Evolutionary conservation across 2,888 invertebrate species (phyloP).

Genomic region (Hypomecis atomaria): DNA sequence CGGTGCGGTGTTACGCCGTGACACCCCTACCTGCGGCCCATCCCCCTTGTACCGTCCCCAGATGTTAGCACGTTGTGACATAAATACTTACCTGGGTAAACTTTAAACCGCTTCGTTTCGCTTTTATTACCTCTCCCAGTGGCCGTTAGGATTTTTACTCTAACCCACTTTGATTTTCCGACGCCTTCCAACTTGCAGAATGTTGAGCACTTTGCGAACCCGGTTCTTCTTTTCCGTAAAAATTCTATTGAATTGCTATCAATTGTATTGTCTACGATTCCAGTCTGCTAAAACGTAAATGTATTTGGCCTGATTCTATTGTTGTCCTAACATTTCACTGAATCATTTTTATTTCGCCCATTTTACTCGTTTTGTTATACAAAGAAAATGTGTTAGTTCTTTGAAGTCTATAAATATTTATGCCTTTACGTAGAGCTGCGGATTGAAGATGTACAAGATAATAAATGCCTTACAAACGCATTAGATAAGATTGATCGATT

Average conservation of each 20-base stretch:
- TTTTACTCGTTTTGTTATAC: constrained; percentile 31
- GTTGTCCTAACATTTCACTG: constrained; percentile 34
- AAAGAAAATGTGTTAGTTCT: constrained; percentile 34
- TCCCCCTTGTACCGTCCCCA: constrained; percentile 64
- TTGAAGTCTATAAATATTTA: constrained; percentile 37
- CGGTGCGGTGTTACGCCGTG: constrained; percentile 49
- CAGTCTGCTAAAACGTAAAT: constrained; percentile 27
- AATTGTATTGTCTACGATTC: constrained; percentile 25
- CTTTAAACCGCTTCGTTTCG: constrained; percentile 69
- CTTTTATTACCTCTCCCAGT: constrained; percentile 61
- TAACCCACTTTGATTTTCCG: constrained; percentile 29
- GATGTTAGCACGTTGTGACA: constrained; percentile 74
- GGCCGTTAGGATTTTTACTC: constrained; percentile 29
- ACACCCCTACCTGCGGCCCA: constrained; percentile 65
- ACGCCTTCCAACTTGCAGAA: constrained; percentile 19
- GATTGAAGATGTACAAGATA: constrained; percentile 31
- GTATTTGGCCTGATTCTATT: constrained; percentile 32
- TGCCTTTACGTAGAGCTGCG: constrained; percentile 27
- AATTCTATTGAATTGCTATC: constrained; percentile 15
- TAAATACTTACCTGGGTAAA: constrained; percentile 76
- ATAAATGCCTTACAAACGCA: constrained; percentile 26
- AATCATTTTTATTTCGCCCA: constrained; percentile 35
- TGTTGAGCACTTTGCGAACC: constrained; percentile 20
- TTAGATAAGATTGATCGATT: constrained; percentile 33
- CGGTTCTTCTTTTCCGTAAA: constrained; percentile 11